Evolutionary conservation across 2,888 invertebrate species (phyloP), one percentile per base, ranked within the genome.

Genomic region (Troglohyphantes excavatus): DNA sequence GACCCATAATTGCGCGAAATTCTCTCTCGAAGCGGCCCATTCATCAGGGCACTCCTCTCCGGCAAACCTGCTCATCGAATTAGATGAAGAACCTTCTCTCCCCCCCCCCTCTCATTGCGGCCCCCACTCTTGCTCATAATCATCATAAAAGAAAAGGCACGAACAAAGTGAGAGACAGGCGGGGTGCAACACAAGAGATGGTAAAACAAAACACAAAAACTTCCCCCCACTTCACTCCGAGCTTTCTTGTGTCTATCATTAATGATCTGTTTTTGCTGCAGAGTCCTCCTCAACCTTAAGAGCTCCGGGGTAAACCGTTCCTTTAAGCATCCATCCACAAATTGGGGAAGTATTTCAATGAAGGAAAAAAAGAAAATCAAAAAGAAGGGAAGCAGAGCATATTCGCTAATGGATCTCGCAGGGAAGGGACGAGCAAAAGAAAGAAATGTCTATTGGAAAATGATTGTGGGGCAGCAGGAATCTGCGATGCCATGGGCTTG

Each of bases 1-100:
- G 84, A 90, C 46, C 83, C 84, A 90, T 90, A 90, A 90, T 90
- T 90, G 89, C 89, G 78, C 70, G 89, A 84, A 78, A 84, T 83
- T 76, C 82, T 83, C 53, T 59, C 65, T 53, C 9, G 33, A 39
- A 76, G 53, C 76, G 76, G 19, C 78, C 84, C 89, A 84, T 84
- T 84, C 83, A 89, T 83, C 83, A 83, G 70, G 53, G 63, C 84
- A 72, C 83, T 84, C 83, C 89, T 39, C 83, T 65, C 33, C 67
- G 73, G 73, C 61, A 73, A n/a, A 83, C 43, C 39, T 75, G 67
- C 75, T 70, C 89, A 68, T 82, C 78, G 83, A 79, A 84, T 83
- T 72, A 63, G 63, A 33, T n/a, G n/a, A n/a, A n/a, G n/a, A 33
- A 26, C 72, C 75, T 53, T 59, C 61, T 81, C 19, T 75, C 53